These are phyloP conservation scores for Bilobella aurantiaca DNA, from an alignment of 1,140 invertebrate species.

Conservation along the genomic window DNA sequence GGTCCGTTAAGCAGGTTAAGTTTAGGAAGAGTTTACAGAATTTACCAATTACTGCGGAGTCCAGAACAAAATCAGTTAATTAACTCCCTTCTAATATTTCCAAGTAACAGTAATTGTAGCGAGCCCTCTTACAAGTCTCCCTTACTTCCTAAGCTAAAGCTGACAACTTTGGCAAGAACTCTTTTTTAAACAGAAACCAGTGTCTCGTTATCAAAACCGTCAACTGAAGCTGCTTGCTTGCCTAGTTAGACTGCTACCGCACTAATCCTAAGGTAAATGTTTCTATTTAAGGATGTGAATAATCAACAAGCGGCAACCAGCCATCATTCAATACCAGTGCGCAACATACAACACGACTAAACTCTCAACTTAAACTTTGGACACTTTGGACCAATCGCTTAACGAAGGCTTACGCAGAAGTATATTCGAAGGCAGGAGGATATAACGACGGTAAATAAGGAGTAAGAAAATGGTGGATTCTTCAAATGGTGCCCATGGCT, in stretches of 20 bases:
- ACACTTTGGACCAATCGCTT: too few species aligned
- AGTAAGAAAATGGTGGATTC: not conserved
- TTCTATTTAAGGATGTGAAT: slow-evolving; percentile 7
- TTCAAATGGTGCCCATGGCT: not conserved
- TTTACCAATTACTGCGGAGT: slow-evolving; percentile 4
- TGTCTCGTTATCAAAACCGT: not conserved
- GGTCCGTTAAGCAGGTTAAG: slow-evolving; percentile 9
- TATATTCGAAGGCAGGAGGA: not conserved
- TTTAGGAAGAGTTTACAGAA: slow-evolving; percentile 3
- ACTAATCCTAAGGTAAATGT: not conserved
- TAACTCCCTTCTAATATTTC: not conserved
- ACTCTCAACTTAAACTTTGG: too few species aligned
- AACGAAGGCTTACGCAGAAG: not conserved
- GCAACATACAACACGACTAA: too few species aligned
- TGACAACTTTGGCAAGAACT: not conserved
- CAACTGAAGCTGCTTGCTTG: not conserved
- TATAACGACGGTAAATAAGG: not conserved
- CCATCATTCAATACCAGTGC: too few species aligned
- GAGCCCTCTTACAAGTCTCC: not conserved
- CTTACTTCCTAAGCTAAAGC: not conserved
- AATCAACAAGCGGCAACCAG: too few species aligned
- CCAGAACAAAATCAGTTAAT: not conserved
- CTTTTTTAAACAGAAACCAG: not conserved
- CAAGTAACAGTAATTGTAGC: not conserved
- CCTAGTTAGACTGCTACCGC: not conserved